Evolutionary conservation across 2,888 invertebrate genomes (phyloP), one percentile per base, ranked within the genome.

Genomic region (Eustalomyia histrio): DNA sequence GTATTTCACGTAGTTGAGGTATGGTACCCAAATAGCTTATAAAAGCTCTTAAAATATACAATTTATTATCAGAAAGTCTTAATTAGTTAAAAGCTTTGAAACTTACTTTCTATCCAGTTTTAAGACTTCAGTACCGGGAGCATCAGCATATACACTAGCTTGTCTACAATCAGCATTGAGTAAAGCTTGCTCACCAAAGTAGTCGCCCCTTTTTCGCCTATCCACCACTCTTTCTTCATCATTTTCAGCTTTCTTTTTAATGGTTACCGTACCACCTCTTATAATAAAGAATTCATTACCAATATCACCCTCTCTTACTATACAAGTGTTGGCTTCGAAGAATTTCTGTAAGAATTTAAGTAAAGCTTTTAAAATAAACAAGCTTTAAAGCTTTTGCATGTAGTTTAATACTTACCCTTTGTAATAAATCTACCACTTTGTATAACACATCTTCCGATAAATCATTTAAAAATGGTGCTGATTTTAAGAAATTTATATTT

Each of bases 281-380:
- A 97, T 96, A 76, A 97, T 97, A 88, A 95, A 97, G 91, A 97
- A 97, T 85, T 96, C 96, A 88, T 97, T 96, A 2, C 97, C 97
- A 35, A 93, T 92, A 84, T 96, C 96, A 0, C 97, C 97, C 90
- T 97, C 96, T 0, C 94, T 92, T 12, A 97, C 94, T 76, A 97
- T 97, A 80, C 93, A 93, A 0, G 94, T 94, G 2, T 95, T 95
- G 3, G 95, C 93, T 33, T 94, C 93, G 90, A 95, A 97, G 89
- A 96, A 96, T 90, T 96, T 96, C 94, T 95, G 84, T 14, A 50
- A 52, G 10, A 0, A 21, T 43, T 16, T 47, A 2, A 29, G 39
- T 10, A 6, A 35, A 50, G 14, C 0, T 3, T 24, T 7, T 2
- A 53, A 33, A 16, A 10, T 18, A 0, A 18, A 24, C 50, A 57